Evolutionary conservation across 2,888 invertebrate species (phyloP), one percentile per base, ranked within the genome.

Genomic region (Philaethria dido): DNA sequence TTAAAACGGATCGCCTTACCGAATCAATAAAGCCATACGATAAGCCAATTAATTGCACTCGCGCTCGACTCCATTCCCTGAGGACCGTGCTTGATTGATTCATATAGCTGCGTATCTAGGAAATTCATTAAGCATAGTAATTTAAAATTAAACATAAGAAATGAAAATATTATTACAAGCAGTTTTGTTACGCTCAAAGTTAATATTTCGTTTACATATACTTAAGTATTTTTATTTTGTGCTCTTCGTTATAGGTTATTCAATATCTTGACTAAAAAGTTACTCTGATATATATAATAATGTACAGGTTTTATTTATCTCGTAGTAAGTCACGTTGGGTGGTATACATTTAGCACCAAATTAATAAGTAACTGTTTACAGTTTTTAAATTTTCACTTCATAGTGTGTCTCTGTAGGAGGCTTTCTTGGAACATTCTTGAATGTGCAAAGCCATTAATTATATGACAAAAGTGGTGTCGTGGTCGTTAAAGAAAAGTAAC

Each of bases 1-100:
- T 92, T 92, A 92, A 90, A 90, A 88, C 86, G 87, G 90, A 91
- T 92, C 90, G 87, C 87, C 89, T 91, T 92, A 89, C 92, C 80
- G 79, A 90, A 89, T 90, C 92, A 92, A 92, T 91, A 90, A 87
- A 84, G 80, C 78, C 79, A 80, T 80, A 79, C 91, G 91, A 90
- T 92, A 92, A 90, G 90, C 82, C 85, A 89, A 92, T 92, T 91
- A 91, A 92, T 92, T 88, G 88, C 87, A 87, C 87, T 87, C 84
- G 85, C 84, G 76, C 75, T 75, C 77, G 76, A 79, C 71, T 76
- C 77, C 76, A 74, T 77, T 84, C 85, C 85, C 84, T 66, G 83
- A 82, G 80, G 83, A 78, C 80, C 79, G 79, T 75, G 80, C 74
- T 74, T 74, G 81, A 76, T 77, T 77, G 71, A 78, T 76, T 77